These are phyloP conservation scores for Druceiella hillmani DNA, from an alignment of 2,888 invertebrate genomes.

Conservation along the genomic window DNA sequence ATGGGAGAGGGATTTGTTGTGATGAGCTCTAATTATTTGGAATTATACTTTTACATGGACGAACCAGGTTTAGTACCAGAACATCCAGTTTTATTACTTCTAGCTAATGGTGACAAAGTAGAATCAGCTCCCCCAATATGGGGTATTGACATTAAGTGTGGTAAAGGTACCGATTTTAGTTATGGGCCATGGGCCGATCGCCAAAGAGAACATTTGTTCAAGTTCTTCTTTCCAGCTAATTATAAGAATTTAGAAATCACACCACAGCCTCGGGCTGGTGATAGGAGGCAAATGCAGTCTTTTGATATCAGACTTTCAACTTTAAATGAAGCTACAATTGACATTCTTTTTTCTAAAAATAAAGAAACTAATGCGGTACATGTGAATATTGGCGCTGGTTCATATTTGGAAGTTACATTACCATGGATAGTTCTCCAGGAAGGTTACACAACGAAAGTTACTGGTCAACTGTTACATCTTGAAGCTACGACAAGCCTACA, in stretches of 20 bases:
- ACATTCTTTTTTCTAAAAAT: constrained; percentile 91
- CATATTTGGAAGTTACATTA: constrained; percentile 92
- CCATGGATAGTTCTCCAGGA: constrained; percentile 88
- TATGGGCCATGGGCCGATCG: constrained; percentile 99
- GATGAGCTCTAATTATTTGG: constrained; percentile 90
- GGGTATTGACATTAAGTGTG: constrained; percentile 94
- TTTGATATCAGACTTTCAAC: constrained; percentile 91
- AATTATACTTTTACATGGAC: constrained; percentile 96
- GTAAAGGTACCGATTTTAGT: constrained; percentile 93
- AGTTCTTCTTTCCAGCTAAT: constrained; percentile 92
- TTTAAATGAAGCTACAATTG: constrained; percentile 89
- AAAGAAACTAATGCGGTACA: constrained; percentile 96
- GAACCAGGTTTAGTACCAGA: constrained; percentile 91
- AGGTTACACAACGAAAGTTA: constrained; percentile 87
- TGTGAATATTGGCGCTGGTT: constrained; percentile 91
- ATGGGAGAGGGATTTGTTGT: constrained; percentile 99
- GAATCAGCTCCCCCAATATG: constrained; percentile 92
- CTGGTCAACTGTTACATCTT: constrained; percentile 88
- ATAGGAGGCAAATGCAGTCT: constrained; percentile 80
- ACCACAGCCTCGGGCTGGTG: constrained; percentile 78
- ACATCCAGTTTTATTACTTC: constrained; percentile 80
- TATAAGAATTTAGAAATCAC: constrained; percentile 77
- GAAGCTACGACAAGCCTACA: constrained; percentile 95
- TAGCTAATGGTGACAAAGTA: constrained; percentile 91
- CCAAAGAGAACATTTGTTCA: constrained; percentile 91